Percentiles rank a stretch among this genome's conserved stretches.
phyloP scores from a whole-genome alignment of 2,888 invertebrate genomes.

The Cetonia aurata region DNA sequence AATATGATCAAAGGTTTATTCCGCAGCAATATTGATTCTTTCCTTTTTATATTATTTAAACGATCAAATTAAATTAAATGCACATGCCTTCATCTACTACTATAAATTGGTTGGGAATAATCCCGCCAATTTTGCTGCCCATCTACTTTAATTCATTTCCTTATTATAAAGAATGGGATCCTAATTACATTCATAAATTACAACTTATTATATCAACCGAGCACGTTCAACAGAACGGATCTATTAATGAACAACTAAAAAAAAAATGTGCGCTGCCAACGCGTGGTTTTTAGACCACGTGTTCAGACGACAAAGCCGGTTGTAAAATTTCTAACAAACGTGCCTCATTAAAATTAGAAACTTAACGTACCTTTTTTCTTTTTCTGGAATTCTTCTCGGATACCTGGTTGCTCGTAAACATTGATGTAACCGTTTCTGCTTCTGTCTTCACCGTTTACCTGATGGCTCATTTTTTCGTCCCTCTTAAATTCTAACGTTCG shows the following conservation, averaged over 20 bases:
- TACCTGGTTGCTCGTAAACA: conserved; percentile 47
- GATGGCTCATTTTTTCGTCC: conserved; percentile 39
- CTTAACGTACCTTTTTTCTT: conserved; percentile 41
- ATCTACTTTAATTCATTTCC: too few species aligned
- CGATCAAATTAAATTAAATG: too few species aligned
- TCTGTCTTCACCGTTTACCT: conserved; percentile 46
- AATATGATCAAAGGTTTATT: too few species aligned
- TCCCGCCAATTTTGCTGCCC: too few species aligned
- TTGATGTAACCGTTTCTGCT: conserved; percentile 51
- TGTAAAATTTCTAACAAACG: conserved; percentile 2
- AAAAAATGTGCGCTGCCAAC: background rate
- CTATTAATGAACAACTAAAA: background rate
- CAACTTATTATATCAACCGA: too few species aligned
- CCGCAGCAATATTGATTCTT: too few species aligned
- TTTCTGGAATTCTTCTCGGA: conserved; percentile 27
- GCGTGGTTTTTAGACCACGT: conserved; percentile 16
- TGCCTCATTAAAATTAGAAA: conserved; percentile 10
- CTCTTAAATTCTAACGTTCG: conserved; percentile 2
- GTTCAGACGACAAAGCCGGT: conserved; percentile 7
- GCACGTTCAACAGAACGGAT: too few species aligned
- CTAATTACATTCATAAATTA: too few species aligned
- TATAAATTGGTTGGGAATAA: too few species aligned
- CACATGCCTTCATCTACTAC: too few species aligned
- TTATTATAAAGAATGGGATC: too few species aligned
- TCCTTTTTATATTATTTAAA: too few species aligned